These are phyloP conservation scores for Dendrolimus kikuchii DNA, from an alignment of 1,140 invertebrate species.

Conservation along the genomic window DNA sequence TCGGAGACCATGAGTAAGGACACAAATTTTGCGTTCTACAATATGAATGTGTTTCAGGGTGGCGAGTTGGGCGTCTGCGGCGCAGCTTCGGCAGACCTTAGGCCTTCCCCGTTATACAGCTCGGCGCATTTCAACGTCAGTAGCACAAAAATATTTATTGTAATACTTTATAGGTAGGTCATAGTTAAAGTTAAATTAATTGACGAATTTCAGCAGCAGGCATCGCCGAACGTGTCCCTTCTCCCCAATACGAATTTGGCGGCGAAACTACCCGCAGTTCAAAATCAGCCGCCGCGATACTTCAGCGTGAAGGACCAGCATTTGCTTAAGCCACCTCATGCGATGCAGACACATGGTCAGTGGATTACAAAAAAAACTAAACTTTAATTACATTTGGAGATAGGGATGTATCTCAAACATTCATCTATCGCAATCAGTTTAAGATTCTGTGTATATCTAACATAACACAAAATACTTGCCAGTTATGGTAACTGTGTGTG, in stretches of 20 bases:
- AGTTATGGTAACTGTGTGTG: no score
- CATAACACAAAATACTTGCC: no score
- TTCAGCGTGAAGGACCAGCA: conserved; percentile 95
- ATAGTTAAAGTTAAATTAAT: background rate
- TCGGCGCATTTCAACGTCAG: conserved; percentile 46
- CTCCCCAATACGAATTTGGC: conserved; percentile 73
- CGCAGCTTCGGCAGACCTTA: conserved; percentile 34
- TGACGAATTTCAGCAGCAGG: conserved; percentile 15
- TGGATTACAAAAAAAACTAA: conserved; percentile 12
- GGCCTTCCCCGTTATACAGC: conserved; percentile 35
- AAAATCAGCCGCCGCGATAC: conserved; percentile 78
- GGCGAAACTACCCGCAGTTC: conserved; percentile 55
- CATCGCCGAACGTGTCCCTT: conserved; percentile 45
- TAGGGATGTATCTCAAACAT: no score
- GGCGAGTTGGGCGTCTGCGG: conserved; percentile 28
- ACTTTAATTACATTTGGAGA: no score
- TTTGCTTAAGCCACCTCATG: conserved; percentile 91
- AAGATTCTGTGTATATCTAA: no score
- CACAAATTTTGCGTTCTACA: no score
- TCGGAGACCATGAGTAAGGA: no score
- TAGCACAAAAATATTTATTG: conserved; percentile 3
- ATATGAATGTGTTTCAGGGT: conserved; percentile 10
- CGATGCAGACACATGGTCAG: conserved; percentile 90
- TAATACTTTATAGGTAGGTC: background rate
- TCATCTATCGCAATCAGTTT: no score